These are phyloP conservation scores for Augochlorella aurata DNA, from an alignment of 2,888 invertebrate species.

Conservation along the genomic window DNA sequence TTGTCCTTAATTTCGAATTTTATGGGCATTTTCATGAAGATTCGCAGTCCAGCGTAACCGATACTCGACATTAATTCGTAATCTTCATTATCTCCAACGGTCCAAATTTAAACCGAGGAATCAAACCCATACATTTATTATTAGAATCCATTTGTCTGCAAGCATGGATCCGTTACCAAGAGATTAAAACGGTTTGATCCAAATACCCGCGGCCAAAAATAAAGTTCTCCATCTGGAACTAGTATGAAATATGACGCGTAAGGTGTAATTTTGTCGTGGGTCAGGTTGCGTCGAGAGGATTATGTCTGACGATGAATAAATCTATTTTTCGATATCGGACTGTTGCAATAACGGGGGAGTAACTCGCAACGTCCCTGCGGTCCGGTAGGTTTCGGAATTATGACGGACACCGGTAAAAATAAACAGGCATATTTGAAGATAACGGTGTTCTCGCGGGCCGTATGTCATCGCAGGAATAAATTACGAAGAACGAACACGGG, in stretches of 20 bases:
- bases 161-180: background rate
- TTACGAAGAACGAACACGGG: slow-evolving; percentile 29
- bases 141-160: background rate
- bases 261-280: background rate
- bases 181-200: background rate
- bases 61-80: too few relatives aligned
- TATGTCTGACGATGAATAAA: background rate
- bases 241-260: background rate
- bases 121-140: background rate
- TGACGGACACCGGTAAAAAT: slow-evolving; percentile 15
- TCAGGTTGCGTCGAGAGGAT: background rate
- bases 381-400: background rate
- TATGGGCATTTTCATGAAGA: too few relatives aligned
- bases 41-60: too few relatives aligned
- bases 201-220: background rate
- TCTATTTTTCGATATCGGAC: background rate
- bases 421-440: slow-evolving; percentile 23
- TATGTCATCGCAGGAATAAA: slow-evolving; percentile 33
- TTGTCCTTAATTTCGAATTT: too few relatives aligned
- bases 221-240: background rate
- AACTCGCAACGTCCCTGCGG: background rate
- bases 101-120: too few relatives aligned
- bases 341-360: background rate
- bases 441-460: background rate
- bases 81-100: too few relatives aligned